phyloP scores from a whole-genome alignment of 2,888 invertebrate genomes.

The Linyphia triangularis region DNA sequence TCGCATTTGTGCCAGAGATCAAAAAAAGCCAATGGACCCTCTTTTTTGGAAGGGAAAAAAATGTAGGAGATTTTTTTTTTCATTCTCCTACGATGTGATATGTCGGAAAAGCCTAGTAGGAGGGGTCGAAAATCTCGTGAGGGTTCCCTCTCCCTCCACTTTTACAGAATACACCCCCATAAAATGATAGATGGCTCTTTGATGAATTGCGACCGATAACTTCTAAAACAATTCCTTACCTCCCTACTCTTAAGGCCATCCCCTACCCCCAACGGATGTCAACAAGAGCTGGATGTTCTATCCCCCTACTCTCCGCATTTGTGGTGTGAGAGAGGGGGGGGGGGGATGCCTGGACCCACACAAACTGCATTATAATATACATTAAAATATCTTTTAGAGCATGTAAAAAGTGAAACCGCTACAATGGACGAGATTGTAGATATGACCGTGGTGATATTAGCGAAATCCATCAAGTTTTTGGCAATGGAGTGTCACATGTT shows the following conservation, averaged over 20 bases:
- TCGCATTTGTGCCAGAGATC: slow-evolving; percentile 66
- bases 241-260: neutral
- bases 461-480: slow-evolving; percentile 65
- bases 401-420: slow-evolving; percentile 73
- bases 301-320: neutral
- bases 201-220: slow-evolving; percentile 73
- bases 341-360: neutral
- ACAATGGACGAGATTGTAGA: slow-evolving; percentile 60
- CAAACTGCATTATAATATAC: slow-evolving; percentile 74
- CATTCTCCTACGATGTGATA: slow-evolving; percentile 1
- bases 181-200: slow-evolving; percentile 73
- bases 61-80: slow-evolving; percentile 34
- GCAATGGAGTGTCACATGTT: slow-evolving; percentile 6
- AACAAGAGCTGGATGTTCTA: slow-evolving; percentile 19
- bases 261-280: slow-evolving; percentile 42
- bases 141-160: slow-evolving; percentile 16
- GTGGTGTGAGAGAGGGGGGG: neutral
- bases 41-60: slow-evolving; percentile 23
- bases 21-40: slow-evolving; percentile 62
- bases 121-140: slow-evolving; percentile 68
- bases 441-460: slow-evolving; percentile 45
- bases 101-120: slow-evolving; percentile 63
- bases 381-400: slow-evolving; percentile 72
- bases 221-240: slow-evolving; percentile 73
- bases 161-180: slow-evolving; percentile 7